These are phyloP conservation scores for Epizoanthus fatuus DNA, from an alignment of 92 coral and sea anemone species.

Conservation along the genomic window DNA sequence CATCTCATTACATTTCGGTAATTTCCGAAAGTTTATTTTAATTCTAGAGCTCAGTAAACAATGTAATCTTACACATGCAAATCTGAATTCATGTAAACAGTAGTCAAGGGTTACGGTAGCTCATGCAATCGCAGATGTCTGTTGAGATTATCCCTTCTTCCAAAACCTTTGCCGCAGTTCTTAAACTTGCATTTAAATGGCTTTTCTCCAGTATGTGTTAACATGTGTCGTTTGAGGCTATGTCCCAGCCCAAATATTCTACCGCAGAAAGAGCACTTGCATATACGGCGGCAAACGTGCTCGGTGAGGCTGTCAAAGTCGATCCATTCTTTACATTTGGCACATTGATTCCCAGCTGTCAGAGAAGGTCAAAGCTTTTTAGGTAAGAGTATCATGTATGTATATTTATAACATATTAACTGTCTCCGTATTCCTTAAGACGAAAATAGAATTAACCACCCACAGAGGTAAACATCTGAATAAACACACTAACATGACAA, in stretches of 20 bases:
- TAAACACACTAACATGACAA: too few species aligned
- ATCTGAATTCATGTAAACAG: too few species aligned
- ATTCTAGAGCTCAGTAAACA: too few species aligned
- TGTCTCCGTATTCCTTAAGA: too few species aligned
- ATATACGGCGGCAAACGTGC: not conserved
- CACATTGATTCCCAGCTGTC: not conserved
- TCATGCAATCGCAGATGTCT: conserved; percentile 40
- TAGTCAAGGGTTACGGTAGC: too few species aligned
- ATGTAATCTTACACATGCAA: too few species aligned
- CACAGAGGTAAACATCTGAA: too few species aligned
- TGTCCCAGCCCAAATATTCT: not conserved
- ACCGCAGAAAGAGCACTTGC: conserved; percentile 4
- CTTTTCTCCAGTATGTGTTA: conserved; percentile 58
- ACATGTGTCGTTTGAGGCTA: conserved; percentile 38
- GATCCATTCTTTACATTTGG: conserved; percentile 1
- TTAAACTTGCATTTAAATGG: conserved; percentile 57
- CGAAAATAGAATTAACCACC: too few species aligned
- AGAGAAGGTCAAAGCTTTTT: not conserved
- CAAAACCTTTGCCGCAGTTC: conserved; percentile 60
- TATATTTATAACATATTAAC: not conserved
- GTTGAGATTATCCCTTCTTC: conserved; percentile 51
- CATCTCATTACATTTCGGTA: too few species aligned
- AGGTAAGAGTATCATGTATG: not conserved
- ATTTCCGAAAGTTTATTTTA: too few species aligned
- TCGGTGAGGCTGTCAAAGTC: not conserved